These are phyloP conservation scores for Willisornis vidua DNA, from an alignment of 2,113 vertebrate species.

Conservation along the genomic window DNA sequence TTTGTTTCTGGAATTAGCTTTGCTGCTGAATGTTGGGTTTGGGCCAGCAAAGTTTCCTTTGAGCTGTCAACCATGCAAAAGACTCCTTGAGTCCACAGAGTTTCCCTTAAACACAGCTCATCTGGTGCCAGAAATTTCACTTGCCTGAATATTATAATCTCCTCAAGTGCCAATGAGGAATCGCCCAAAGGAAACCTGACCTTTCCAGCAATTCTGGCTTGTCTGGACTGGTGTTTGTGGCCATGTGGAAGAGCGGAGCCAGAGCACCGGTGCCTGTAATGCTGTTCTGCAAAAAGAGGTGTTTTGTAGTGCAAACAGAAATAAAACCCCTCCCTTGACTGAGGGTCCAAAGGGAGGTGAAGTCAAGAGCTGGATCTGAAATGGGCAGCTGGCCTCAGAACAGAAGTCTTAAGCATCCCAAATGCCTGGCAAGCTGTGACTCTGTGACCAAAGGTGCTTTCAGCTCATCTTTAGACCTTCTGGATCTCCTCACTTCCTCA, in stretches of 20 bases:
- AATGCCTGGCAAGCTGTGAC: not conserved
- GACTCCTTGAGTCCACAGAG: not conserved
- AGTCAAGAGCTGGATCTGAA: not conserved
- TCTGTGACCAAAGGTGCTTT: not conserved
- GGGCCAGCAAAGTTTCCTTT: slow-evolving; percentile 60
- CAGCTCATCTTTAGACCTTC: not conserved
- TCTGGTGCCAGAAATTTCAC: slow-evolving; percentile 38
- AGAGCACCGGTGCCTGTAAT: not conserved
- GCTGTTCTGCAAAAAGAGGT: not conserved
- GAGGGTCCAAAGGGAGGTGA: not conserved
- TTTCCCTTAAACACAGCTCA: slow-evolving; percentile 35
- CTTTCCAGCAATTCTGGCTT: not conserved
- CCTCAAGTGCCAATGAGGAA: not conserved
- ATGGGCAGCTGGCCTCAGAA: not conserved
- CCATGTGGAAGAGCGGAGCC: not conserved
- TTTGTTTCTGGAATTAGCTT: slow-evolving; percentile 61
- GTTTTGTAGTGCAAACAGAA: not conserved
- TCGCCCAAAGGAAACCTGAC: slow-evolving; percentile 27
- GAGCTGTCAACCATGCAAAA: not conserved
- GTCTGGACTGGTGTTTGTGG: not conserved
- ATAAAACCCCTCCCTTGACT: not conserved
- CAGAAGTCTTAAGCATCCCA: not conserved
- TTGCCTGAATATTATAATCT: slow-evolving; percentile 5
- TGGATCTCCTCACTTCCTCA: not conserved
- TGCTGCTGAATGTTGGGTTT: slow-evolving; percentile 53